Base-by-base conservation (phyloP, 2,888 invertebrate genomes). In the Oscheius sp. region DNA sequence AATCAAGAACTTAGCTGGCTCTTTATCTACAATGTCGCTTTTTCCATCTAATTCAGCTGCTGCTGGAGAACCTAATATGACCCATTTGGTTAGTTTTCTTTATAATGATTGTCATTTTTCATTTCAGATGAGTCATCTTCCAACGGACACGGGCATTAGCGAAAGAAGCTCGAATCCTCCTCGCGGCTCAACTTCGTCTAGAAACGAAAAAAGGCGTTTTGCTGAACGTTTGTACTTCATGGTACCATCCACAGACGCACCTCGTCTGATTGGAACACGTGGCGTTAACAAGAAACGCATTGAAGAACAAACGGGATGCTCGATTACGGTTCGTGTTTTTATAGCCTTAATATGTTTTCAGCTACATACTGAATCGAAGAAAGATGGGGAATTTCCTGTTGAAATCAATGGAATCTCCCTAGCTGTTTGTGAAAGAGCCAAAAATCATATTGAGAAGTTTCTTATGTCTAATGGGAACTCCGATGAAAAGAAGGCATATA, bases 191-290 rank as follows among this genome's bases (percentile, higher is more conserved):
- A 26, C 20, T 6, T 41, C 17, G 2, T 14, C 20, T 28, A 28
- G 50, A 50, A 14, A 26, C 0, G 50, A 14, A 50, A 59, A 41
- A 28, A 20, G 59, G 9, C 20, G 47, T 22, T 20, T 20, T 14
- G 20, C 38, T 33, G 61, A 67, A 32, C 56, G 71, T 9, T 26
- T 68, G 30, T 54, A 47, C 24, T 71, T 71, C 59, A 62, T 54
- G 64, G 73, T 72, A 5, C 59, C 56, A 1, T 72, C 69, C 9
- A 62, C 67, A 26, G 70, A 74, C 30, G 74, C 74, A 2, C 74
- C 74, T 51, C 74, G 74, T 17, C 65, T 74, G 33, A 74, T 74
- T 17, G 74, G 74, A 38, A 69, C 74, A 2, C 69, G 72, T 33
- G 74, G 74, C 22, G 61, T 68, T 17, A 74, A 74, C 36, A 74